Base-by-base conservation (phyloP, 2,888 invertebrate species). In the Phyllotreta striolata region DNA sequence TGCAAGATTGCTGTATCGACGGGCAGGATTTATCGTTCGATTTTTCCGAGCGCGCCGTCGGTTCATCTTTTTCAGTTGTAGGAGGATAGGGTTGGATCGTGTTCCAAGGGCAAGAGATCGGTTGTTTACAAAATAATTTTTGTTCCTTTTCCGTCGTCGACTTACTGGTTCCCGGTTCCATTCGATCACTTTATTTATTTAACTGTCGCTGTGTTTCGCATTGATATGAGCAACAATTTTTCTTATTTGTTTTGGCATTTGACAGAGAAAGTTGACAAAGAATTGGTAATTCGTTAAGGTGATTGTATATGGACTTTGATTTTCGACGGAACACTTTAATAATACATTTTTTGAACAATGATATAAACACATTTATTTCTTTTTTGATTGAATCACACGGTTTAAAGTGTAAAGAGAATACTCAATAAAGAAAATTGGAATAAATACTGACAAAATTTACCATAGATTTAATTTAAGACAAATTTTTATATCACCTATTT, bases 1-100 rank as follows among this genome's bases (percentile, higher is more conserved):
- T 78, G 6, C 79, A 78, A 2, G 80, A 77, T 56, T 77, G 74
- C 54, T 77, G 75, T 47, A 75, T 69, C 10, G 76, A 71, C 0
- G 68, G 66, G 58, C 63, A 67, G 8, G 62, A 9, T 41, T 63
- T 60, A 10, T 60, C 44, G 10, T 13, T 44, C 6, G 57, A 40
- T 66, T 62, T 55, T 62, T 62, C 3, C 12, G 51, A 60, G 55
- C 12, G 63, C 61, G 51, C 65, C 46, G 56, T 63, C 39, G 24
- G 63, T 57, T 49, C 64, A 54, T 8, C 58, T 75, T 73, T 75
- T 66, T 66, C 70, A 58, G 63, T 66, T 55, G 74, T 61, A 60
- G 72, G 73, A 35, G 72, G 74, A 73, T 75, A 76, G 52, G 76
- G 76, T 55, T 75, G 76, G 37, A 71, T 63, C 24, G 73, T 71